Conservation (phyloP, 2,113 vertebrate species). For the Stercorarius parasiticus region DNA sequence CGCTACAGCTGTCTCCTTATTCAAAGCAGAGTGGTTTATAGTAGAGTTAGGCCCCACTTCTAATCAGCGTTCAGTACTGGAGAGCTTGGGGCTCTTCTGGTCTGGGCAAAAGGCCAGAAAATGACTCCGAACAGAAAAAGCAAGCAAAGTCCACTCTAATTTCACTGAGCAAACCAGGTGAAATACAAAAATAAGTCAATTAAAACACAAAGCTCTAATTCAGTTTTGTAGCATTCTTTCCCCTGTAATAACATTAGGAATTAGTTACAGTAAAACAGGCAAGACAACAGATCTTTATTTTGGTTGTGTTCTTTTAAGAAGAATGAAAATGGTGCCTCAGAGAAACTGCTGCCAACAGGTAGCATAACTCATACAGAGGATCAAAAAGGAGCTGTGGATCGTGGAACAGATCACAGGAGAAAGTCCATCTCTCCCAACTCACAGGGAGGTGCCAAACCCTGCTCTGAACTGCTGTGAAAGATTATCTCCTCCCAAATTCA, state of each 20-base stretch:
- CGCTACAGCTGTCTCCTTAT: not conserved
- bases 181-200: not conserved
- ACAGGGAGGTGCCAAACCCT: not conserved
- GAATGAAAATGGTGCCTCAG: not conserved
- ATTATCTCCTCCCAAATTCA: not conserved
- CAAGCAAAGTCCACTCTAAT: slow-evolving; percentile 7
- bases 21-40: slow-evolving; percentile 1
- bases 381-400: not conserved
- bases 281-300: not conserved
- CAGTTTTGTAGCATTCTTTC: not conserved
- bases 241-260: not conserved
- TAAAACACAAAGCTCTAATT: not conserved
- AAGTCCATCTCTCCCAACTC: not conserved
- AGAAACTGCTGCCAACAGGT: not conserved
- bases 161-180: slow-evolving; percentile 22
- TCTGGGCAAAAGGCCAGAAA: slow-evolving; percentile 42
- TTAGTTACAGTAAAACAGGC: not conserved
- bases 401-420: not conserved
- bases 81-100: not conserved
- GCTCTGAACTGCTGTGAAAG: not conserved
- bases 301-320: not conserved
- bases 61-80: slow-evolving; percentile 16
- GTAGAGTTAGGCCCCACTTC: slow-evolving; percentile 14
- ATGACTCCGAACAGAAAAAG: slow-evolving; percentile 11
- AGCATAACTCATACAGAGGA: not conserved